Percentiles rank a stretch among this genome's conserved stretches.
phyloP scores from a whole-genome alignment of 2,113 vertebrate species.

The Orthonyx spaldingii region DNA sequence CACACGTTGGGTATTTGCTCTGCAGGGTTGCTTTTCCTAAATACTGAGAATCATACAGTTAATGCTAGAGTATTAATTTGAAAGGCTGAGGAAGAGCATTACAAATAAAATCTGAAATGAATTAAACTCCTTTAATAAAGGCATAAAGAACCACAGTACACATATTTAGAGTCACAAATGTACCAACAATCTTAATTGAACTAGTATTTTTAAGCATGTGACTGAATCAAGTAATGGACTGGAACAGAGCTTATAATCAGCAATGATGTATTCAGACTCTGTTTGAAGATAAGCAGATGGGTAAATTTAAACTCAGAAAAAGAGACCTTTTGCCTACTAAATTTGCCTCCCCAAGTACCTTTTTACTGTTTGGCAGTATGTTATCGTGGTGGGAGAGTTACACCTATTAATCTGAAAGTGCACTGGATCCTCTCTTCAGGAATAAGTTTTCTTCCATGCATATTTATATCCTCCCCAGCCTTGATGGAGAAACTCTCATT shows the following conservation, averaged over 20 bases:
- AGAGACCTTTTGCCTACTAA: neutral
- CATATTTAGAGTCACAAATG: neutral
- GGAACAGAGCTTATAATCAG: neutral
- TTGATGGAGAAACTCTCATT: neutral
- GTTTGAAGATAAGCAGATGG: slow-evolving; percentile 12
- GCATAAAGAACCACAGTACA: neutral
- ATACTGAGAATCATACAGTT: neutral
- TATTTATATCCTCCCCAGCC: neutral
- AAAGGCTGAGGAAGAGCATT: neutral
- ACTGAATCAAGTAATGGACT: slow-evolving; percentile 1
- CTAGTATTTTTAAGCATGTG: slow-evolving; percentile 27
- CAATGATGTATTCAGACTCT: neutral
- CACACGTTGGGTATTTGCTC: neutral
- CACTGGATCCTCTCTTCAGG: neutral
- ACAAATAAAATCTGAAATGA: neutral
- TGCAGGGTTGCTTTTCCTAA: neutral
- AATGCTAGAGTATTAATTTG: neutral
- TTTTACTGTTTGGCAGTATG: neutral
- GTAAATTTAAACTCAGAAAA: neutral
- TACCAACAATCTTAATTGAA: slow-evolving; percentile 1
- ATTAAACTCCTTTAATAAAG: neutral
- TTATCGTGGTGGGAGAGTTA: neutral
- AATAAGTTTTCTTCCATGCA: neutral
- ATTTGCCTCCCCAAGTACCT: neutral
- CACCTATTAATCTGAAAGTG: neutral